Percentiles rank a stretch among this genome's conserved stretches.
phyloP scores from a whole-genome alignment of 2,888 invertebrate genomes.

The Drosophila buzzatii region DNA sequence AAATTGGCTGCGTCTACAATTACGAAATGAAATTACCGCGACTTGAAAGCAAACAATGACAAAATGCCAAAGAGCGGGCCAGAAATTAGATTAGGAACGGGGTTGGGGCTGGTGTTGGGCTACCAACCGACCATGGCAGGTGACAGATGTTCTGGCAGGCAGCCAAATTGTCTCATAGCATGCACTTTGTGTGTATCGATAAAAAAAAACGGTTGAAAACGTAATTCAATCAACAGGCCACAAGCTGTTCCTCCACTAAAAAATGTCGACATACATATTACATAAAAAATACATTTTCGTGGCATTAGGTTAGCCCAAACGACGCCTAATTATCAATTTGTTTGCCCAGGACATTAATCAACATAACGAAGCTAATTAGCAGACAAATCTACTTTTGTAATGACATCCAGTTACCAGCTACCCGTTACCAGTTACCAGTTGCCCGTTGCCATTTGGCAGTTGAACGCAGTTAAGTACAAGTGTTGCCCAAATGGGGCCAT shows the following conservation, averaged over 20 bases:
- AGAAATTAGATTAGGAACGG: not conserved
- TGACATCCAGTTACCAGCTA: constrained; percentile 2
- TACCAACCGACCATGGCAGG: not conserved
- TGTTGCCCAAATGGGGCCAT: constrained; percentile 17
- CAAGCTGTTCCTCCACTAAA: not conserved
- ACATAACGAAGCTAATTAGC: constrained; percentile 59
- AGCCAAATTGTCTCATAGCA: constrained; percentile 62
- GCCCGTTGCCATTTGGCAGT: not conserved
- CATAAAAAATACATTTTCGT: constrained; percentile 7
- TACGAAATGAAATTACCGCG: constrained; percentile 56
- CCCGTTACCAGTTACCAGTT: not conserved
- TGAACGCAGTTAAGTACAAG: not conserved
- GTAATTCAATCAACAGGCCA: constrained; percentile 2
- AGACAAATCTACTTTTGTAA: constrained; percentile 32
- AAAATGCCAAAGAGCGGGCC: not conserved
- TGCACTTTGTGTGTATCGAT: constrained; percentile 41
- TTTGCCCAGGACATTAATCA: constrained; percentile 47
- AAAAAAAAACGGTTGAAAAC: constrained; percentile 35
- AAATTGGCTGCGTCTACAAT: constrained; percentile 50
- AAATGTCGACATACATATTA: constrained; percentile 1
- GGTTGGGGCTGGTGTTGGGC: not conserved
- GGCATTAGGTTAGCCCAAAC: constrained; percentile 28
- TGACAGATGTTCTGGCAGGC: constrained; percentile 9
- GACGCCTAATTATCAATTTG: constrained; percentile 39
- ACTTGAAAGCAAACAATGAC: constrained; percentile 53